Conservation (phyloP, 2,888 invertebrate species). For the Sphecodes monilicornis region DNA sequence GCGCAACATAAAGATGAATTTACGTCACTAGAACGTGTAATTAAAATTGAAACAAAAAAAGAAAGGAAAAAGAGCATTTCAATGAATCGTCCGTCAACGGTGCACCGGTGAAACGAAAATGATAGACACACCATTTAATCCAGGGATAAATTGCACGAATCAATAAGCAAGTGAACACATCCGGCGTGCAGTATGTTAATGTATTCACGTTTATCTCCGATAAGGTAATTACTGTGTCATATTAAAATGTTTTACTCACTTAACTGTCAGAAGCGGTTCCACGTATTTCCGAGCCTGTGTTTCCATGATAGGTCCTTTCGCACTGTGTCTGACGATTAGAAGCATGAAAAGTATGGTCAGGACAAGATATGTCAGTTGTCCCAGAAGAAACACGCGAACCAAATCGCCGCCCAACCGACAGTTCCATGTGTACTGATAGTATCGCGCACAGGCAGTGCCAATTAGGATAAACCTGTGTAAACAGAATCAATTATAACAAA, state of each 20-base stretch:
- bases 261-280: conserved; percentile 89
- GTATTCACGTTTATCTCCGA: neutral
- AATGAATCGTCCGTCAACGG: neutral
- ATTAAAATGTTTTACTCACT: conserved; percentile 84
- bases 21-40: neutral
- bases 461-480: conserved; percentile 88
- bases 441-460: conserved; percentile 88
- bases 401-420: conserved; percentile 90
- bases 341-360: conserved; percentile 88
- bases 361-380: conserved; percentile 88
- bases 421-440: conserved; percentile 89
- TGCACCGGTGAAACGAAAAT: neutral
- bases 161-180: neutral
- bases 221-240: conserved; percentile 11
- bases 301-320: conserved; percentile 92
- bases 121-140: neutral
- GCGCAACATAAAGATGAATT: neutral
- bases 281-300: conserved; percentile 89
- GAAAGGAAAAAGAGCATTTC: neutral
- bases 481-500: neutral
- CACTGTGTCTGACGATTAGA: conserved; percentile 89
- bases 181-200: neutral
- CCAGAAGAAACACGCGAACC: conserved; percentile 90
- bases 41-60: neutral
- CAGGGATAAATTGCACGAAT: neutral